phyloP scores from a whole-genome alignment of 1,140 invertebrate genomes.

The Acarapis woodi region DNA sequence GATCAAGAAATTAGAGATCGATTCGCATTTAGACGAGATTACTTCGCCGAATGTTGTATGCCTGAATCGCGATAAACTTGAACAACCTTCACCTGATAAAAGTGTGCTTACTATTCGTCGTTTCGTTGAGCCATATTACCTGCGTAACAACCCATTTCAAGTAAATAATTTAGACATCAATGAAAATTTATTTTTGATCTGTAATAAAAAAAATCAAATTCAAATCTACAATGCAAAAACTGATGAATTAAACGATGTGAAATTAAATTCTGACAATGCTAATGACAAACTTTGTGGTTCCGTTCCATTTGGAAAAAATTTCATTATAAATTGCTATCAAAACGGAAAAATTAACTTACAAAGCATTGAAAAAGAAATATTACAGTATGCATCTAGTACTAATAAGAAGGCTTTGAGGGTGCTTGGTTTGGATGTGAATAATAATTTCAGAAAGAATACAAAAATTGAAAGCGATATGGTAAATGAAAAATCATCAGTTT shows the following conservation, averaged over 20 bases:
- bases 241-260: conserved; percentile 1
- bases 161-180: not conserved
- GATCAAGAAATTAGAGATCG: conserved; percentile 6
- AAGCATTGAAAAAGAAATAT: conserved; percentile 8
- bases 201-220: conserved; percentile 4
- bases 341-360: conserved; percentile 6
- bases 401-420: conserved; percentile 8
- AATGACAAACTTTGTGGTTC: conserved; percentile 4
- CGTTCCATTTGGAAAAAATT: conserved; percentile 6
- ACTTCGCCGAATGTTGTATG: not conserved
- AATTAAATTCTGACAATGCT: not conserved
- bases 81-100: conserved; percentile 4
- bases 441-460: not conserved
- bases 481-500: no score
- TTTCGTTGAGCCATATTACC: not conserved
- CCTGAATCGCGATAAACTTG: conserved; percentile 1
- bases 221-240: conserved; percentile 4
- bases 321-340: conserved; percentile 8
- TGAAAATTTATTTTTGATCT: conserved; percentile 5
- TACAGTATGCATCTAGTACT: not conserved
- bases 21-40: not conserved
- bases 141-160: not conserved
- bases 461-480: not conserved
- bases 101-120: conserved; percentile 4
- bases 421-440: conserved; percentile 5